Percentiles rank a stretch among this genome's conserved stretches.
phyloP scores from a whole-genome alignment of 2,113 vertebrate genomes.

The Nymphicus hollandicus region DNA sequence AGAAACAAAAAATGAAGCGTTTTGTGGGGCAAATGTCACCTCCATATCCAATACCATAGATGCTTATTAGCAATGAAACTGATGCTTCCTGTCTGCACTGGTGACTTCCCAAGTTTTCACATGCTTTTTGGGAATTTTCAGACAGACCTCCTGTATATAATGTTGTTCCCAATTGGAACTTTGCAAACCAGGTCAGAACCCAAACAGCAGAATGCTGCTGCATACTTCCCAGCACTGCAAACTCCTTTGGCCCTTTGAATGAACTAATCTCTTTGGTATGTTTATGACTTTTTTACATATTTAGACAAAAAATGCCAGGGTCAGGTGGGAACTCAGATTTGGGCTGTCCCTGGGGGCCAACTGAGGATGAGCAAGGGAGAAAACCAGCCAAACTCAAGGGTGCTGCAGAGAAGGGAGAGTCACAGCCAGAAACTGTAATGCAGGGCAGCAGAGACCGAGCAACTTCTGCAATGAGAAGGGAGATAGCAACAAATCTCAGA shows the following conservation, averaged over 20 bases:
- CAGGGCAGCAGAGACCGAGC: not conserved
- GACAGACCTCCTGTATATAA: not conserved
- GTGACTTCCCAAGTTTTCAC: not conserved
- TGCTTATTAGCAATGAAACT: not conserved
- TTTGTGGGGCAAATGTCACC: not conserved
- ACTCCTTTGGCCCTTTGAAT: not conserved
- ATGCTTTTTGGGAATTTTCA: not conserved
- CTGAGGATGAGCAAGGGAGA: not conserved
- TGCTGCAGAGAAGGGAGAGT: not conserved
- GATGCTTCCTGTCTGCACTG: not conserved
- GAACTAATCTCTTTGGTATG: not conserved
- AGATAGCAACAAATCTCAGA: not conserved
- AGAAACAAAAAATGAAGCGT: not conserved
- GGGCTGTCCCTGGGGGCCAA: not conserved
- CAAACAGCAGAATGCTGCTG: not conserved
- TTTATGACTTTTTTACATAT: not conserved
- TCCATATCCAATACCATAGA: accelerated
- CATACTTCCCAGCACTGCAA: not conserved
- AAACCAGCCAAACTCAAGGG: not conserved
- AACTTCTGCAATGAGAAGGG: too few relatives aligned
- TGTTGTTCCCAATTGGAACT: not conserved
- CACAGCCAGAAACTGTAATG: not conserved
- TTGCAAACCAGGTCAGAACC: not conserved
- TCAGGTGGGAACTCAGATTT: not conserved
- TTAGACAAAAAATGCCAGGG: not conserved